Conservation (phyloP, 1,140 invertebrate genomes). For the Venturia canescens region DNA sequence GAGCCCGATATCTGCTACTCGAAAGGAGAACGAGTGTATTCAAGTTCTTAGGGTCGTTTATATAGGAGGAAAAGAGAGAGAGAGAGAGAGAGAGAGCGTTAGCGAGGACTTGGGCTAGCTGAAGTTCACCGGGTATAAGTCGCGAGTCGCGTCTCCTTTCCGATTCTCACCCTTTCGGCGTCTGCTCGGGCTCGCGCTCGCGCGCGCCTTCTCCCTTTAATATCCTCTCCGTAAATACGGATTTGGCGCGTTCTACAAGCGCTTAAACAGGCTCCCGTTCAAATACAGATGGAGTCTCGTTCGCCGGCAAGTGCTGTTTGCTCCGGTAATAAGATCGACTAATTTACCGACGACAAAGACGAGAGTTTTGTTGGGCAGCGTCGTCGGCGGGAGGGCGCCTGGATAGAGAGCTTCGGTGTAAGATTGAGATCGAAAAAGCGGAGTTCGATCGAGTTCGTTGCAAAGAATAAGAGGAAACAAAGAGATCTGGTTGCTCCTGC, state of each 20-base stretch:
- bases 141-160: constrained; percentile 17
- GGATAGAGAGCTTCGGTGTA: not conserved
- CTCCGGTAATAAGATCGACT: constrained; percentile 73
- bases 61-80: constrained; percentile 14
- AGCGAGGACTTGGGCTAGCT: constrained; percentile 16
- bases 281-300: constrained; percentile 76
- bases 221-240: constrained; percentile 74
- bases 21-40: constrained; percentile 61
- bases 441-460: not conserved
- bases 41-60: constrained; percentile 65
- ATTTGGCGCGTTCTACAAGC: constrained; percentile 70
- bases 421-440: not conserved
- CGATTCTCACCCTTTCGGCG: not conserved
- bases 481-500: not conserved
- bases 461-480: not conserved
- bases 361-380: not conserved
- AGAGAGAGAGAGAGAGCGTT: too few relatives aligned
- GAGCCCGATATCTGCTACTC: not conserved
- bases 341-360: constrained; percentile 70
- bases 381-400: too few relatives aligned
- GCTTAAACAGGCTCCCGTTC: constrained; percentile 73
- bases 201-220: too few relatives aligned
- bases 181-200: too few relatives aligned
- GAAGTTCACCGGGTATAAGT: constrained; percentile 23
- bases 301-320: constrained; percentile 65